Conservation (phyloP, 2,113 vertebrate genomes). For the Python bivittatus region DNA sequence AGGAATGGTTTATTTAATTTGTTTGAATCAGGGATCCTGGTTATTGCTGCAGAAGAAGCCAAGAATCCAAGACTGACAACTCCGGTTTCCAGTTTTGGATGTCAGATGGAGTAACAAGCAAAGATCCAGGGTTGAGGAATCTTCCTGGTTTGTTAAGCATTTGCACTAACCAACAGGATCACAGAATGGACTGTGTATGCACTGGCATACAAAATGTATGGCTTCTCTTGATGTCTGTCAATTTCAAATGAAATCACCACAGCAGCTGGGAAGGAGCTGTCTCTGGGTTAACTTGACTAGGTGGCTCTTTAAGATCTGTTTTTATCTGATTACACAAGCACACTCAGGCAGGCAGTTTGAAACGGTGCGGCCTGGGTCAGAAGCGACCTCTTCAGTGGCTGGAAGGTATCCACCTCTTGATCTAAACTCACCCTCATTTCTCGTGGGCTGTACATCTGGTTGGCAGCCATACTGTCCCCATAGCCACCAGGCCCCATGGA, state of each 20-base stretch:
- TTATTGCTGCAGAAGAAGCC: not conserved
- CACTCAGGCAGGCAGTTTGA: not conserved
- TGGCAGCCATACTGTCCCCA: conserved; percentile 71
- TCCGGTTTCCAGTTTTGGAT: not conserved
- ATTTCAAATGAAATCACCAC: no score
- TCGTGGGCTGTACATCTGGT: conserved; percentile 76
- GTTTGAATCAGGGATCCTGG: not conserved
- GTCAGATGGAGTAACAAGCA: not conserved
- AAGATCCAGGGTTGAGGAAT: not conserved
- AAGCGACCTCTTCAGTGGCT: conserved; percentile 21
- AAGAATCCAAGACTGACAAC: not conserved
- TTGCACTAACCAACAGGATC: not conserved
- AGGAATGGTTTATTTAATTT: not conserved
- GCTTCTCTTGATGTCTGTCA: no score
- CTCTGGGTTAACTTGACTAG: not conserved
- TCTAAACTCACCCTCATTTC: conserved; percentile 74
- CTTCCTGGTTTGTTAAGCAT: not conserved
- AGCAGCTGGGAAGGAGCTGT: not conserved
- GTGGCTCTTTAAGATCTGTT: not conserved
- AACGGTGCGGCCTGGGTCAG: conserved; percentile 26
- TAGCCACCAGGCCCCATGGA: conserved; percentile 73
- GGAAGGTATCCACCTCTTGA: not conserved
- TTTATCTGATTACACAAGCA: not conserved
- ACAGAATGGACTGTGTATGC: not conserved
- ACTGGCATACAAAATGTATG: not conserved